These are phyloP conservation scores for Willisornis vidua DNA, from an alignment of 2,113 vertebrate genomes.

Conservation along the genomic window DNA sequence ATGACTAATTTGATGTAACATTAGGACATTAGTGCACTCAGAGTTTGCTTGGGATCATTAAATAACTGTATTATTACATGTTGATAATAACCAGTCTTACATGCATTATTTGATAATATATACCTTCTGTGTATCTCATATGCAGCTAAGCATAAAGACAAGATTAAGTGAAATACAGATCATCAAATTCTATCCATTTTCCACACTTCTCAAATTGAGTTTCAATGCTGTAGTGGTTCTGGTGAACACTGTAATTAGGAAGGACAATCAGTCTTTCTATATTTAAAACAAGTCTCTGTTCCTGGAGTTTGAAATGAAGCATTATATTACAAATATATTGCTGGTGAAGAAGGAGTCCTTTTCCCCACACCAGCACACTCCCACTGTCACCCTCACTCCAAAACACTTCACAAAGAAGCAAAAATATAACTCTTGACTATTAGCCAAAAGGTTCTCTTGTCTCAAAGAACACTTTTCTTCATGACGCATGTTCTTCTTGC, in stretches of 20 bases:
- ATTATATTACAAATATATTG: neutral
- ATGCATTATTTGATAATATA: neutral
- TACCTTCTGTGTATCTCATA: neutral
- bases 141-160: neutral
- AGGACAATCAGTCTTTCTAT: neutral
- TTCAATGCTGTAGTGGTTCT: neutral
- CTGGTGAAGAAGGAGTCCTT: neutral
- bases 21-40: neutral
- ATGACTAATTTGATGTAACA: neutral
- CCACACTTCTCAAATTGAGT: neutral
- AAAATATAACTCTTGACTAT: neutral
- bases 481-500: neutral
- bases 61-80: neutral
- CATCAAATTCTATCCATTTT: neutral
- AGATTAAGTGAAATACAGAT: neutral
- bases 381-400: accelerated
- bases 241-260: neutral
- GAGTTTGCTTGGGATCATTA: constrained; percentile 7
- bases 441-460: neutral
- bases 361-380: neutral
- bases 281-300: neutral
- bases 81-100: neutral
- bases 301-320: neutral
- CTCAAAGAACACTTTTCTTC: neutral
- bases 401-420: neutral